These are phyloP conservation scores for Melinaea menophilus DNA, from an alignment of 2,888 invertebrate species.

Conservation along the genomic window DNA sequence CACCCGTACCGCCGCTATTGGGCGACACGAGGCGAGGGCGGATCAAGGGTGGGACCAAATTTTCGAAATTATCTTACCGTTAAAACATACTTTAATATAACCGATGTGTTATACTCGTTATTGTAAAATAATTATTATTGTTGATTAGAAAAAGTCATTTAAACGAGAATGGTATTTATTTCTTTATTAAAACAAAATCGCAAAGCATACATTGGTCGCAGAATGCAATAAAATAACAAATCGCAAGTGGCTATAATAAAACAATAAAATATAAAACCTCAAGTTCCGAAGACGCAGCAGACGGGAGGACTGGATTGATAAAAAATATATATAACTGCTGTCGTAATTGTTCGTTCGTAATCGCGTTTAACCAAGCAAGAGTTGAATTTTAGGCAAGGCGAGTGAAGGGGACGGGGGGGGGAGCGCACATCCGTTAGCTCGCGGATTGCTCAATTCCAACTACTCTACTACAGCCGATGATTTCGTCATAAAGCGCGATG, in stretches of 20 bases:
- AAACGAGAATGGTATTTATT: conserved; percentile 12
- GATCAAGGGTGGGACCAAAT: conserved; percentile 39
- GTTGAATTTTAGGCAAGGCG: conserved; percentile 53
- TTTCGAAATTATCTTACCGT: too few relatives aligned
- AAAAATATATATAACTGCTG: conserved; percentile 44
- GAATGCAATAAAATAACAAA: conserved; percentile 26
- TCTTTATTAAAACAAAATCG: conserved; percentile 27
- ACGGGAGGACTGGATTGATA: conserved; percentile 47
- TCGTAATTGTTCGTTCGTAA: conserved; percentile 50
- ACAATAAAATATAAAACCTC: conserved; percentile 30
- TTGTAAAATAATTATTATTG: too few relatives aligned
- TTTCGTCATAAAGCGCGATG: conserved; percentile 62
- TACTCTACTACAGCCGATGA: conserved; percentile 51
- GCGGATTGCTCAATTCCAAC: conserved; percentile 70
- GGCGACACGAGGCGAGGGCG: conserved; percentile 46
- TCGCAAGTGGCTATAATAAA: conserved; percentile 33
- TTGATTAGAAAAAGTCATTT: too few relatives aligned
- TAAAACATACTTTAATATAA: too few relatives aligned
- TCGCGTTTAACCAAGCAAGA: conserved; percentile 50
- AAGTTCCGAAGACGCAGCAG: conserved; percentile 26
- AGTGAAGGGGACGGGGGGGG: conserved; percentile 25
- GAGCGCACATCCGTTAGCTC: conserved; percentile 53
- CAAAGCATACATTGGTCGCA: conserved; percentile 34
- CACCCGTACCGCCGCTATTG: conserved; percentile 46
- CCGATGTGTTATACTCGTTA: too few relatives aligned